Evolutionary conservation across 2,797 vertebrate species (phyloP).

Genomic region (Sebastes matsubarae): DNA sequence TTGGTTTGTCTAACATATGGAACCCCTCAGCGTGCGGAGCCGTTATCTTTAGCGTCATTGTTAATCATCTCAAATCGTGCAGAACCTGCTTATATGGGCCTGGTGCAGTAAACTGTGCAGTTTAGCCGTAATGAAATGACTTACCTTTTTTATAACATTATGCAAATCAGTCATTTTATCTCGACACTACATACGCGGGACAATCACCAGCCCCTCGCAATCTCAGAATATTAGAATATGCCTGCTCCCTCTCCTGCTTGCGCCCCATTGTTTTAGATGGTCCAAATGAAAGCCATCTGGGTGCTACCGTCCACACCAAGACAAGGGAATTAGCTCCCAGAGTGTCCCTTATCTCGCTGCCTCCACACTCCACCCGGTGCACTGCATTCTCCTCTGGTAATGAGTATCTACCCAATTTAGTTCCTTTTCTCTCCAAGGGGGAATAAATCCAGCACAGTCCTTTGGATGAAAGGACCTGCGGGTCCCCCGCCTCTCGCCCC

Average conservation of each 20-base stretch:
- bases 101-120: constrained; percentile 21
- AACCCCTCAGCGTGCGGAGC: constrained; percentile 39
- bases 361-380: constrained; percentile 77
- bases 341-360: constrained; percentile 83
- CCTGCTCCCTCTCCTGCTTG: constrained; percentile 29
- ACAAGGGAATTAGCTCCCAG: constrained; percentile 83
- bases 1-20: constrained; percentile 63
- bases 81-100: constrained; percentile 58
- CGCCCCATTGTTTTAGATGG: constrained; percentile 76
- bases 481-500: constrained; percentile 68
- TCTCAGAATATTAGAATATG: constrained; percentile 58
- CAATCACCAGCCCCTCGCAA: constrained; percentile 51
- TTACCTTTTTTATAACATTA: constrained; percentile 55
- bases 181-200: constrained; percentile 48
- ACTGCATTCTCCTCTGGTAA: constrained; percentile 83
- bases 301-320: constrained; percentile 72
- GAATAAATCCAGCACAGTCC: constrained; percentile 79
- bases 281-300: constrained; percentile 80
- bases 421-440: constrained; percentile 71
- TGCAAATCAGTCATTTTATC: constrained; percentile 73
- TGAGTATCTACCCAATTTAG: constrained; percentile 85
- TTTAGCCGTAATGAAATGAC: constrained; percentile 51
- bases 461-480: constrained; percentile 73
- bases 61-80: constrained; percentile 70
- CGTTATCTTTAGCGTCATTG: constrained; percentile 52